A percentile compares a stretch with the other conserved stretches of the same genome.
These are phyloP conservation scores for Tetheella fluctuosa DNA, from an alignment of 2,888 invertebrate species.

Conservation along the genomic window DNA sequence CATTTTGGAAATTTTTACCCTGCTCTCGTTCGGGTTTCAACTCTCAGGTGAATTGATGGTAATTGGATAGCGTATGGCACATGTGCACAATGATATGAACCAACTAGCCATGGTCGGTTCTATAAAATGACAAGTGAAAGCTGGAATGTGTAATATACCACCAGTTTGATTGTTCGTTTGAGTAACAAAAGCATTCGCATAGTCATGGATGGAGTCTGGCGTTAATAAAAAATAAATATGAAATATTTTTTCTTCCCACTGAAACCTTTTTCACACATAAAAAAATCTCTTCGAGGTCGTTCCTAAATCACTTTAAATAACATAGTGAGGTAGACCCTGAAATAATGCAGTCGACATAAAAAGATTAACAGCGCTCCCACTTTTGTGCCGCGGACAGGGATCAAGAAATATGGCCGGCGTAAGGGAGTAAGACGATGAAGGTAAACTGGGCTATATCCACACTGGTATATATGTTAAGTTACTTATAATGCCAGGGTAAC, in stretches of 20 bases:
- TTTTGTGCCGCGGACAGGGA: slow-evolving; percentile 64
- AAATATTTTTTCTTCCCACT: not conserved
- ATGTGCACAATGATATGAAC: not conserved
- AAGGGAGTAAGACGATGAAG: slow-evolving; percentile 45
- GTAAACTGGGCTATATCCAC: slow-evolving; percentile 34
- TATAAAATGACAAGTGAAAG: not conserved
- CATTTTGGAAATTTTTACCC: slow-evolving; percentile 22
- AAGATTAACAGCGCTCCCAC: slow-evolving; percentile 68
- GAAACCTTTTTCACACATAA: slow-evolving; percentile 19
- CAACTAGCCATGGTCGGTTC: not conserved
- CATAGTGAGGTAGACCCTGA: slow-evolving; percentile 49
- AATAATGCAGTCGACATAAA: slow-evolving; percentile 71
- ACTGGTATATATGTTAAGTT: slow-evolving; percentile 8
- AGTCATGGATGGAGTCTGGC: not conserved
- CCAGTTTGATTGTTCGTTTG: not conserved
- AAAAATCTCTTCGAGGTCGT: slow-evolving; percentile 30
- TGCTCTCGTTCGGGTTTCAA: not conserved
- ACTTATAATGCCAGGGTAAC: not conserved
- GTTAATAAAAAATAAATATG: not conserved
- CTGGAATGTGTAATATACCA: not conserved
- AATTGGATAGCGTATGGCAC: not conserved
- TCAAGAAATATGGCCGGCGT: slow-evolving; percentile 63
- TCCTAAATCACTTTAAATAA: slow-evolving; percentile 44
- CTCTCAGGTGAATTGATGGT: slow-evolving; percentile 6
- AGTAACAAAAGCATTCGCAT: not conserved